Conservation (phyloP, 1,140 invertebrate species). For the Aricia agestis region DNA sequence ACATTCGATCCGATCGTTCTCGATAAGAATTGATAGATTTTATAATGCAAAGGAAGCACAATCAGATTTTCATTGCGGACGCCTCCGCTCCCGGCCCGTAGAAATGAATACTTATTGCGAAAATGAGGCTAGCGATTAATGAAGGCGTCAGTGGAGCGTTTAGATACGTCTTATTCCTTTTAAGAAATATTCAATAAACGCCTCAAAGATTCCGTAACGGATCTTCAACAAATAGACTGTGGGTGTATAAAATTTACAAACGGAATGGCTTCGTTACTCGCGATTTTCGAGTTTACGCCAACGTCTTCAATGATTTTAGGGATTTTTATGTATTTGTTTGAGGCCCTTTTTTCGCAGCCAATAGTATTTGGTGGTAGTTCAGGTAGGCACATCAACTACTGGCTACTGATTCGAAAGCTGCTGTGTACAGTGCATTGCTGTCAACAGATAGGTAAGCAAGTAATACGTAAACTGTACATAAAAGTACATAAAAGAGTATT, state of each 20-base stretch:
- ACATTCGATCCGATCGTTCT: conserved; percentile 37
- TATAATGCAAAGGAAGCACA: conserved; percentile 65
- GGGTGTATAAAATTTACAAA: conserved; percentile 13
- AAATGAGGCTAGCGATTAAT: conserved; percentile 67
- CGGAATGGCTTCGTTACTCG: neutral
- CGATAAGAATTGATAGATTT: conserved; percentile 58
- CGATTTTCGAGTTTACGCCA: neutral
- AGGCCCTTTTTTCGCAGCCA: no score
- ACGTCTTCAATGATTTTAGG: neutral
- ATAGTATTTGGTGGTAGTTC: no score
- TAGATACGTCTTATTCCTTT: conserved; percentile 55
- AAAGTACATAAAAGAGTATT: no score
- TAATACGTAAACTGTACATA: no score
- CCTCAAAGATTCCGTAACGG: conserved; percentile 41
- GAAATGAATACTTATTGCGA: conserved; percentile 73
- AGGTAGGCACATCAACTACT: no score
- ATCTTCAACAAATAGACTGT: conserved; percentile 44
- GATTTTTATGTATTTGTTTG: no score
- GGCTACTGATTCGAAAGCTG: no score
- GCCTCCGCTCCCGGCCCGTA: conserved; percentile 32
- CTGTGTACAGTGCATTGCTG: no score
- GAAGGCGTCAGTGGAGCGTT: conserved; percentile 54
- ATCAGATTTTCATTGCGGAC: conserved; percentile 66
- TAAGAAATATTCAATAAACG: conserved; percentile 70
- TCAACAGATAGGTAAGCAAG: no score